Evolutionary conservation across 2,113 vertebrate genomes (phyloP).

Genomic region (Nothocercus julius): DNA sequence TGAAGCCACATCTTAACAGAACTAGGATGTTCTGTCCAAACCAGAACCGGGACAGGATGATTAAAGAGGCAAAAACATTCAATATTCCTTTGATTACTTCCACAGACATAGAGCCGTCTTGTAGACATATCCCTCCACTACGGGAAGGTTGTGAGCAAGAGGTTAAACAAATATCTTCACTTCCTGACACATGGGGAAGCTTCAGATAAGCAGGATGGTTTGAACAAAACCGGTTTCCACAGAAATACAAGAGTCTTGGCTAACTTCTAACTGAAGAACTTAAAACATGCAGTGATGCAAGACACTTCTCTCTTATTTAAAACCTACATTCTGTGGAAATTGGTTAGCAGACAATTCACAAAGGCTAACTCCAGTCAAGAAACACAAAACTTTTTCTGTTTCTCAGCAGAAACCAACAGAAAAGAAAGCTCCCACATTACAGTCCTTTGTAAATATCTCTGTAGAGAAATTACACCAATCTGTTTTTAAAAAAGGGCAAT

Average conservation of each 20-base stretch:
- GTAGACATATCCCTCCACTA: not conserved
- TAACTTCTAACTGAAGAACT: not conserved
- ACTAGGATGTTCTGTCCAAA: too few species aligned
- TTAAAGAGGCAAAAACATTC: not conserved
- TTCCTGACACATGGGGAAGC: not conserved
- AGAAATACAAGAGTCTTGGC: not conserved
- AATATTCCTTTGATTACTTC: not conserved
- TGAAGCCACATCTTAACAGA: not conserved
- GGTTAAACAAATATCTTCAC: not conserved
- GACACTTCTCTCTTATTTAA: not conserved
- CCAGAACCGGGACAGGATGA: not conserved
- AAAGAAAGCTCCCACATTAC: not conserved
- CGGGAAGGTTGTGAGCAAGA: not conserved
- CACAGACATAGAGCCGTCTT: not conserved
- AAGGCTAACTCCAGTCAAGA: not conserved
- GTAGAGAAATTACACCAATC: not conserved
- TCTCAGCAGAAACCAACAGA: not conserved
- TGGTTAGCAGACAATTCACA: not conserved
- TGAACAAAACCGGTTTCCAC: not conserved
- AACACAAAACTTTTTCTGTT: not conserved
- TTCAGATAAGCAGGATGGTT: not conserved
- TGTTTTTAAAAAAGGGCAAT: not conserved
- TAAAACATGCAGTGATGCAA: not conserved
- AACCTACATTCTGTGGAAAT: not conserved
- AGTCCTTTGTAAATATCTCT: not conserved